Base-by-base conservation (phyloP, 1,140 invertebrate species). In the Nymphalis io region DNA sequence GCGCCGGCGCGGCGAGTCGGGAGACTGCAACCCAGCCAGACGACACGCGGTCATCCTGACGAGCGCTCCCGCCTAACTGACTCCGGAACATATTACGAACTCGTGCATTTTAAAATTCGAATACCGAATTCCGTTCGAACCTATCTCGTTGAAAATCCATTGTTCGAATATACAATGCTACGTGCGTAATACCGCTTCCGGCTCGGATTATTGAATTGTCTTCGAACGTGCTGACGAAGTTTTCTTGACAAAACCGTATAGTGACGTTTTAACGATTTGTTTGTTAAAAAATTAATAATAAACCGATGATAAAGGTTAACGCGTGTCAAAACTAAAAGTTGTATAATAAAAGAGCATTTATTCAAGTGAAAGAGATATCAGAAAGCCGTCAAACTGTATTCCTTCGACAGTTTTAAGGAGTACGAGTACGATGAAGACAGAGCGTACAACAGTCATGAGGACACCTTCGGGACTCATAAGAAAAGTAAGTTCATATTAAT, bases 341-440 rank as follows among this genome's bases (percentile, higher is more conserved):
- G 42, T 73, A 11, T 44, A 44, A 39, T 60, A 44, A 44, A 20
- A 13, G 59, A 20, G 23, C 21, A 55, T 55, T 23, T 55, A 55
- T 68, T 62, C 21, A 70, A 70, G 61, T 74, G 66, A 65, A 68
- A 57, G 48, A 78, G 59, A 69, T 48, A 68, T 46, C 58, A 67
- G 61, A 80, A 91, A 89, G 79, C 79, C 82, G 83, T 70, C 89
- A 91, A 89, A 82, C 89, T 91, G 89, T 91, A 91, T 91, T 91
- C 89, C 80, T 89, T 91, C 79, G 87, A 91, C 76, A 89, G 83
- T 78, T 91, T 91, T 79, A 91, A 91, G 82, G 87, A 84, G 70
- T 91, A 91, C 74, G 87, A 89, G 74, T 91, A 91, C 70, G 87
- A 91, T 80, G 89, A 88, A 42, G 89, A 91, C 69, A 74, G 80